Conservation (phyloP, 2,113 vertebrate species). For the Leptocoma aspasia region DNA sequence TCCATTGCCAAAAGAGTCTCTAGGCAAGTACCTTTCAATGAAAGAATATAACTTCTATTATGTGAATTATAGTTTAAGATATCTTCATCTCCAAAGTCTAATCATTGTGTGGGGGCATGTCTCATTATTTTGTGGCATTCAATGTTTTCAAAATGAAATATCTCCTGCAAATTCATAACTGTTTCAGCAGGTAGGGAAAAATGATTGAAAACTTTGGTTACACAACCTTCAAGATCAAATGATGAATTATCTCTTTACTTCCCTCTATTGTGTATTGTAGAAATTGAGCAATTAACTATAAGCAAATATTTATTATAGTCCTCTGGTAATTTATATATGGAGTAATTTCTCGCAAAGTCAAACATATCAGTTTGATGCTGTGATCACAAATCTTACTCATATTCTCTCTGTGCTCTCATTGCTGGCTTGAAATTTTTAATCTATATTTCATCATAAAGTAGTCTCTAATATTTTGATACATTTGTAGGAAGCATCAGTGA, state of each 20-base stretch:
- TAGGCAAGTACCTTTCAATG: background rate
- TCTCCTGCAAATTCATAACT: background rate
- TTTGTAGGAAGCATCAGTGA: background rate
- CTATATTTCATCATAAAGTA: background rate
- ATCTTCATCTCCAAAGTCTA: background rate
- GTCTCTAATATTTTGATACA: background rate
- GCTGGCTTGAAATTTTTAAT: background rate
- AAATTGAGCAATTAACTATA: background rate
- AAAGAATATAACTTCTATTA: background rate
- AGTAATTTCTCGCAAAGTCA: background rate
- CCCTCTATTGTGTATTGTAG: background rate
- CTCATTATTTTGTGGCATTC: background rate
- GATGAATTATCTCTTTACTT: background rate
- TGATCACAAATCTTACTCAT: background rate
- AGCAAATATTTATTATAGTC: background rate
- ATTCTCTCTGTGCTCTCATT: background rate
- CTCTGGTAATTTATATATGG: background rate
- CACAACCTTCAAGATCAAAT: background rate
- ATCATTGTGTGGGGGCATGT: background rate
- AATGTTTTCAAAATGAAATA: background rate
- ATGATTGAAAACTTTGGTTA: slow-evolving; percentile 4
- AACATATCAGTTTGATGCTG: background rate
- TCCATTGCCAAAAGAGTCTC: background rate
- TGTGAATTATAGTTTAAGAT: background rate
- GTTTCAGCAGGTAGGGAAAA: background rate